A percentile compares a stretch with the other conserved stretches of the same genome.
Conservation (phyloP, 1,140 invertebrate genomes). For the Globodera rostochiensis region DNA sequence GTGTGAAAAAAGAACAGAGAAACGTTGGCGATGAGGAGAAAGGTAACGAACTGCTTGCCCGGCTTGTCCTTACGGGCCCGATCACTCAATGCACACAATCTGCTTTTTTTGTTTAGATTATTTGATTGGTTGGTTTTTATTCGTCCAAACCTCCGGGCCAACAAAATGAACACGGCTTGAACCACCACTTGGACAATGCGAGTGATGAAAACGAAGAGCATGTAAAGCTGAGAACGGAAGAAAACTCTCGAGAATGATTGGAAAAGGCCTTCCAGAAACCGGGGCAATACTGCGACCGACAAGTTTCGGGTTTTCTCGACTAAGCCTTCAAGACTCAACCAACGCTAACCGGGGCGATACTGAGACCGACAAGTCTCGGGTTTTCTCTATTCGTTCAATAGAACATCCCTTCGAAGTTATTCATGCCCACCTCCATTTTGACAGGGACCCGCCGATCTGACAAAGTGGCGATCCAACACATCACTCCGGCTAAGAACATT, state of each 20-base stretch:
- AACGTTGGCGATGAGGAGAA: constrained; percentile 62
- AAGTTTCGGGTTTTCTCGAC: too few species aligned
- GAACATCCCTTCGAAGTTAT: too few species aligned
- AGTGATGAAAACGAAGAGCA: constrained; percentile 56
- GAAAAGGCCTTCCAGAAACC: background rate
- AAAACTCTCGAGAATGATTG: background rate
- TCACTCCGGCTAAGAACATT: constrained; percentile 37
- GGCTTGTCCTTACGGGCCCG: constrained; percentile 52
- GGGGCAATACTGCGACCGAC: too few species aligned
- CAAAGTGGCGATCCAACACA: constrained; percentile 52
- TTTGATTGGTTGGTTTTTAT: constrained; percentile 2
- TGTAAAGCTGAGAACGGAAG: constrained; percentile 35
- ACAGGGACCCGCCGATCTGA: constrained; percentile 35
- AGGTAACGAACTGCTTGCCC: constrained; percentile 65
- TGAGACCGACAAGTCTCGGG: too few species aligned
- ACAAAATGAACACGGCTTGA: constrained; percentile 62
- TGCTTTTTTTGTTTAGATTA: constrained; percentile 21
- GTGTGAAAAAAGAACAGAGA: constrained; percentile 65
- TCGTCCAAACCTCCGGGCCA: constrained; percentile 45
- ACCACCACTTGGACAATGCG: constrained; percentile 62
- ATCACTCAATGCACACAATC: constrained; percentile 52
- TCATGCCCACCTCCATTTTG: constrained; percentile 45
- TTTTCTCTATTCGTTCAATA: too few species aligned
- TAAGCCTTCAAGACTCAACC: background rate
- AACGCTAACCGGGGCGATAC: too few species aligned